Evolutionary conservation across 2,888 invertebrate species (phyloP).

Genomic region (Lamproptera curius): DNA sequence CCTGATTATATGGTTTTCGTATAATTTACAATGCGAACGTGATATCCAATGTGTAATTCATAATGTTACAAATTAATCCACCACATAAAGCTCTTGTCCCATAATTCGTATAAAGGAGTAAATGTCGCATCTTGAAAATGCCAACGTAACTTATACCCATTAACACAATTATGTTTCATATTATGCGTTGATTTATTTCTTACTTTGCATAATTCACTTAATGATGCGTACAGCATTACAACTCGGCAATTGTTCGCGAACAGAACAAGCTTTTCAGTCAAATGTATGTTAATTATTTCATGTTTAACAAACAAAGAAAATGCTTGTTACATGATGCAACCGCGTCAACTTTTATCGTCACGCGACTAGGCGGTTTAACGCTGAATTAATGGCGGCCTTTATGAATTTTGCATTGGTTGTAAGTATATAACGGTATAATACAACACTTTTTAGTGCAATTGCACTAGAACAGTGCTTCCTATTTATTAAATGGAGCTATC

Average conservation of each 20-base stretch:
- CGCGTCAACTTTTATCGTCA: slow-evolving; percentile 10
- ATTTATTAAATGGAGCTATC: too few relatives aligned
- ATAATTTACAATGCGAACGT: too few relatives aligned
- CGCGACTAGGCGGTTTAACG: background rate
- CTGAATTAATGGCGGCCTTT: slow-evolving; percentile 3
- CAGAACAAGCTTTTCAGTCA: background rate
- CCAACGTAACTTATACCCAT: too few relatives aligned
- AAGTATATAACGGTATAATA: background rate
- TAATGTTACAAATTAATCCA: too few relatives aligned
- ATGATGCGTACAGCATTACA: slow-evolving; percentile 5
- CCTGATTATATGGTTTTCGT: too few relatives aligned
- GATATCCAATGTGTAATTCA: too few relatives aligned
- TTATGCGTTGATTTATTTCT: slow-evolving; percentile 8
- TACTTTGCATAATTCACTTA: background rate
- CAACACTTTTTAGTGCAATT: background rate
- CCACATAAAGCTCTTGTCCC: too few relatives aligned
- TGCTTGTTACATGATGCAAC: slow-evolving; percentile 14
- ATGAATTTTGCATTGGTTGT: background rate
- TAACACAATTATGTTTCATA: too few relatives aligned
- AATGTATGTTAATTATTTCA: slow-evolving; percentile 14
- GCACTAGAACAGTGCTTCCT: too few relatives aligned
- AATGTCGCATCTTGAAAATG: too few relatives aligned
- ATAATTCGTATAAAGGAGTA: too few relatives aligned
- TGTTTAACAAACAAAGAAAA: slow-evolving; percentile 13
- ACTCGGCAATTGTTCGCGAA: slow-evolving; percentile 11